These are phyloP conservation scores for Ancistrus triradiatus DNA, from an alignment of 2,113 vertebrate species.

Conservation along the genomic window DNA sequence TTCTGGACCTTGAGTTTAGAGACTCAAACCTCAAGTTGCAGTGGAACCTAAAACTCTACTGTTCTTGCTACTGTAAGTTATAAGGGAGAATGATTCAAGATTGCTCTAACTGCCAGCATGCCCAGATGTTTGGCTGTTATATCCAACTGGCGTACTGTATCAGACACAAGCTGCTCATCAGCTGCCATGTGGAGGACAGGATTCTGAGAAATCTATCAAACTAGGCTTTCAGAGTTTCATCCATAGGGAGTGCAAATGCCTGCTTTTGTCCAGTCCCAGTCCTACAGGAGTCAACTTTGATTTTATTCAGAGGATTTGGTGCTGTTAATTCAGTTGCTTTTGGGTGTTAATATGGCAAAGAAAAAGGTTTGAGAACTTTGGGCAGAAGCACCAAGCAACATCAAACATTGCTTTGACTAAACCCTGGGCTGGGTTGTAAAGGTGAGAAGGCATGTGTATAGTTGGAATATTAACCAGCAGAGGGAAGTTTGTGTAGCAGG, in stretches of 20 bases:
- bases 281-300: too few species aligned
- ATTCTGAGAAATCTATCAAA: too few species aligned
- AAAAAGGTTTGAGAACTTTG: not conserved
- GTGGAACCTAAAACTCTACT: constrained; percentile 10
- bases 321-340: not conserved
- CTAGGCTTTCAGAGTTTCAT: too few species aligned
- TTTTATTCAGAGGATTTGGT: too few species aligned
- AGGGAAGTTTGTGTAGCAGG: constrained; percentile 16
- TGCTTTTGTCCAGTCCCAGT: too few species aligned
- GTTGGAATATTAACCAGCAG: not conserved
- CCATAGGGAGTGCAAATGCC: too few species aligned
- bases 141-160: constrained; percentile 37
- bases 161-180: constrained; percentile 39
- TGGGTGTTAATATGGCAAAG: too few species aligned
- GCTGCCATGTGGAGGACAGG: too few species aligned
- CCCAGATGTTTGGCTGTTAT: constrained; percentile 17
- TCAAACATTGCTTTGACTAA: not conserved
- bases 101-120: not conserved
- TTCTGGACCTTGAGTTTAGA: constrained; percentile 15
- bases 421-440: not conserved
- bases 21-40: constrained; percentile 21
- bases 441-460: constrained; percentile 2
- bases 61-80: not conserved
- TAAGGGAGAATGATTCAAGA: constrained; percentile 6
- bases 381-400: not conserved